Evolutionary conservation across 2,888 invertebrate species (phyloP).

Genomic region (Synergus laeviventris): DNA sequence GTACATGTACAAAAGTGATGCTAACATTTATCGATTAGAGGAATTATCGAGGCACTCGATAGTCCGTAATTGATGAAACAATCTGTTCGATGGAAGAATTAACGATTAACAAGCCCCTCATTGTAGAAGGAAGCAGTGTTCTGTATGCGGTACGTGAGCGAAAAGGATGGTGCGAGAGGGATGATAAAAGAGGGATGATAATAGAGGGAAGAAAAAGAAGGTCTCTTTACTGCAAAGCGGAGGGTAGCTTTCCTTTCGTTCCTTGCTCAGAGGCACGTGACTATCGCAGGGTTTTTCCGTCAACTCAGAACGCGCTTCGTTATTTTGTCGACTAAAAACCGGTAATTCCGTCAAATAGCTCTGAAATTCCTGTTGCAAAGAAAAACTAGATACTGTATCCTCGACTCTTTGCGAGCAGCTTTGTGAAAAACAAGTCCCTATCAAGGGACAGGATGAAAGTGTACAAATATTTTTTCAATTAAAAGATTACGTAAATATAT

Average conservation of each 20-base stretch:
- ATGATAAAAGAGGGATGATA: constrained; percentile 34
- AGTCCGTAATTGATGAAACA: constrained; percentile 32
- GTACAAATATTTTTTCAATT: background rate
- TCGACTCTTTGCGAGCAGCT: background rate
- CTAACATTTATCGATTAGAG: constrained; percentile 2
- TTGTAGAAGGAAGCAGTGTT: constrained; percentile 37
- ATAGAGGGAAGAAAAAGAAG: constrained; percentile 22
- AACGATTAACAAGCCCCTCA: constrained; percentile 33
- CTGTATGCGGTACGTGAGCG: constrained; percentile 29
- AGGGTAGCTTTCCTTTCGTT: constrained; percentile 16
- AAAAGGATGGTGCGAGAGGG: constrained; percentile 19
- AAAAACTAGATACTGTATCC: background rate
- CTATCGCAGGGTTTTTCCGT: constrained; percentile 35
- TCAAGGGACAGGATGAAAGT: background rate
- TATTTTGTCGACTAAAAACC: constrained; percentile 26
- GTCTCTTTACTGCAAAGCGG: constrained; percentile 29
- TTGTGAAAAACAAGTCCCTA: background rate
- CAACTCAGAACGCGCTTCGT: constrained; percentile 34
- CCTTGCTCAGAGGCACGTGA: constrained; percentile 38
- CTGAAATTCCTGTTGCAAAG: constrained; percentile 23
- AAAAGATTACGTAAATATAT: background rate
- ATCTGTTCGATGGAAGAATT: constrained; percentile 32
- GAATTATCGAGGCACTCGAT: constrained; percentile 1
- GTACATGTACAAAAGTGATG: background rate
- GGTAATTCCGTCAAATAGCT: constrained; percentile 33